Evolutionary conservation across 2,113 vertebrate genomes (phyloP), one percentile per base, ranked within the genome.

Genomic region (Myotis davidii): DNA sequence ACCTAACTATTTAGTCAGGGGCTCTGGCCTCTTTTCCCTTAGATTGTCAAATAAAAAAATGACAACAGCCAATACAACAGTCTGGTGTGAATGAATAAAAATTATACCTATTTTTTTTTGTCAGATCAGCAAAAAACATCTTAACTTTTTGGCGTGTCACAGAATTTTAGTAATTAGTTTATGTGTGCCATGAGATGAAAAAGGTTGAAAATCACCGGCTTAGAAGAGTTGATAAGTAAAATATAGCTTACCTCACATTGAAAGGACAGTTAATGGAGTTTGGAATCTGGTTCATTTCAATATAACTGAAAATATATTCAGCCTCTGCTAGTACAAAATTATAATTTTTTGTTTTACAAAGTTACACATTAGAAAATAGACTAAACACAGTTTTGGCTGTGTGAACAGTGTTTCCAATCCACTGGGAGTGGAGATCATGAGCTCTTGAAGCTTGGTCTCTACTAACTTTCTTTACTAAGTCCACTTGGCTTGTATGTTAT

Each of bases 251-350:
- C 25, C 29, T 94, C 27, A 82, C 42, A 72, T 4, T 89, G 13
- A 54, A 83, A 70, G 37, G 34, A 69, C 52, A 56, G 67, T 76
- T 89, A 81, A 61, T 21, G 9, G 50, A 89, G 79, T 86, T 83
- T 94, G 37, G 27, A 92, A 90, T 90, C 32, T 25, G 89, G 23
- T 86, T 89, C 20, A 61, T 77, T 85, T 96, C 27, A 85, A 14
- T 79, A 16, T 69, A 88, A 64, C 37, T 85, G 48, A 76, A 94
- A 79, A 69, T 45, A 69, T 85, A 54, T 91, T 74, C 52, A 76
- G 56, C 32, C 59, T 48, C 14, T 94, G 48, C 39, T 85, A 67
- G 88, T 74, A 34, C 17, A 88, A 61, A n/a, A 32, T 61, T 94
- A 13, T 73, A 79, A 70, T 79, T 79, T 94, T 65, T 65, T 85